Evolutionary conservation across 2,113 vertebrate species (phyloP).

Genomic region (Perccottus glenii): DNA sequence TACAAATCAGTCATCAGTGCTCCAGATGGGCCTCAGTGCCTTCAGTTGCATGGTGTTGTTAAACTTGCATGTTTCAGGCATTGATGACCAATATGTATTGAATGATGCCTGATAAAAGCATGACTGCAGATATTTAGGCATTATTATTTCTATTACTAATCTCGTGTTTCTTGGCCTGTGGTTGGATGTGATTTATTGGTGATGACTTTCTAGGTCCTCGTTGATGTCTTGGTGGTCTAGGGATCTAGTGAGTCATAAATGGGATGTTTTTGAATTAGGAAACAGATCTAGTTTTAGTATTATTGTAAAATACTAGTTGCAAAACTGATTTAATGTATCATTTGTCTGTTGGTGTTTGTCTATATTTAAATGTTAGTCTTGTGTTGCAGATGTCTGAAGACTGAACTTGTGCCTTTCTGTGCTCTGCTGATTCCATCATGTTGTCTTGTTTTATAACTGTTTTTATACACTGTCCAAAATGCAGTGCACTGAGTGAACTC

Average conservation of each 20-base stretch:
- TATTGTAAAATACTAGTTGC: constrained; percentile 5
- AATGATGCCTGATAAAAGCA: constrained; percentile 50
- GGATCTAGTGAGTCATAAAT: constrained; percentile 22
- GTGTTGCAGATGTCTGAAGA: constrained; percentile 43
- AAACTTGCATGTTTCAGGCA: constrained; percentile 41
- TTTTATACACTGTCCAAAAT: constrained; percentile 74
- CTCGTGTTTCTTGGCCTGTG: constrained; percentile 15
- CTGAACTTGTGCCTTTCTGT: constrained; percentile 46
- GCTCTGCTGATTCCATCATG: constrained; percentile 67
- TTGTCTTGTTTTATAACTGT: constrained; percentile 78
- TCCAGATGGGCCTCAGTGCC: constrained; percentile 18
- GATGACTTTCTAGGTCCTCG: constrained; percentile 30
- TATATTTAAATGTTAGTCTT: constrained; percentile 72
- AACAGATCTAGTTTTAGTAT: constrained; percentile 4
- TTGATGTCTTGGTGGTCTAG: constrained; percentile 25
- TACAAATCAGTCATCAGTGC: constrained; percentile 1
- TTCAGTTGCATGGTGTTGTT: constrained; percentile 49
- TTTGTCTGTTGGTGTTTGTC: constrained; percentile 65
- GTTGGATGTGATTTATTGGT: constrained; percentile 20
- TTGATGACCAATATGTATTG: constrained; percentile 26
- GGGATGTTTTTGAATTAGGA: constrained; percentile 23
- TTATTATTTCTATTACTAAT: constrained; percentile 7
- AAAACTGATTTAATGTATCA: constrained; percentile 72
- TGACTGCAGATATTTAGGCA: constrained; percentile 27
- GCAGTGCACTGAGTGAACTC: background rate